Evolutionary conservation across 2,797 vertebrate species (phyloP).

Genomic region (Gastrophryne carolinensis): DNA sequence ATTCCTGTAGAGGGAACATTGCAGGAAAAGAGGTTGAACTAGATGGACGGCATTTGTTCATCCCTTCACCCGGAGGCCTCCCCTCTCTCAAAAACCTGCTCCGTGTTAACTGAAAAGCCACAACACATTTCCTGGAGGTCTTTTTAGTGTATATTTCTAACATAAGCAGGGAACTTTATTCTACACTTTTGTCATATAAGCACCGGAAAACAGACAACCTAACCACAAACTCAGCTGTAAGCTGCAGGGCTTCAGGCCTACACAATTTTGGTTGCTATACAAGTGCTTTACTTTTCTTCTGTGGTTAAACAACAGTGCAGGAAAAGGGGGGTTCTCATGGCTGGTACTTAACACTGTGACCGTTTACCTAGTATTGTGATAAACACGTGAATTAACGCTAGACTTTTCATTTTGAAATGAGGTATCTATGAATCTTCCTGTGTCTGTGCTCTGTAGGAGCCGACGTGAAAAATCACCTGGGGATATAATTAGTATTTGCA

Average conservation of each 20-base stretch:
- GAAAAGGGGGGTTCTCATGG: background rate
- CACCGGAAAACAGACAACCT: background rate
- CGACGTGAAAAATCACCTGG: background rate
- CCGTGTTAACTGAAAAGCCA: background rate
- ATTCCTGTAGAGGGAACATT: too few relatives aligned
- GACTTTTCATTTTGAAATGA: background rate
- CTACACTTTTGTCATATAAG: background rate
- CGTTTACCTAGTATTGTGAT: background rate
- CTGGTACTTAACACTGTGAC: background rate
- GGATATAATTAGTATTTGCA: background rate
- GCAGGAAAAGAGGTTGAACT: too few relatives aligned
- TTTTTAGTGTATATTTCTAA: background rate
- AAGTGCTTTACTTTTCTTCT: background rate
- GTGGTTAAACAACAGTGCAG: background rate
- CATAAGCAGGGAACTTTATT: background rate
- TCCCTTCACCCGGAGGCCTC: too few relatives aligned
- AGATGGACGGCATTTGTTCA: too few relatives aligned
- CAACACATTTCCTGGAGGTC: background rate
- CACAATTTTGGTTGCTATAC: background rate
- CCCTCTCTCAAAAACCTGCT: too few relatives aligned
- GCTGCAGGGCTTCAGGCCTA: background rate
- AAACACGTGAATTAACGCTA: background rate
- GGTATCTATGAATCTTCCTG: background rate
- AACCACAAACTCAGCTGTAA: conserved; percentile 1
- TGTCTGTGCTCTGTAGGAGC: background rate